These are phyloP conservation scores for Tenthredo distinguenda DNA, from an alignment of 2,888 invertebrate species.

Conservation along the genomic window DNA sequence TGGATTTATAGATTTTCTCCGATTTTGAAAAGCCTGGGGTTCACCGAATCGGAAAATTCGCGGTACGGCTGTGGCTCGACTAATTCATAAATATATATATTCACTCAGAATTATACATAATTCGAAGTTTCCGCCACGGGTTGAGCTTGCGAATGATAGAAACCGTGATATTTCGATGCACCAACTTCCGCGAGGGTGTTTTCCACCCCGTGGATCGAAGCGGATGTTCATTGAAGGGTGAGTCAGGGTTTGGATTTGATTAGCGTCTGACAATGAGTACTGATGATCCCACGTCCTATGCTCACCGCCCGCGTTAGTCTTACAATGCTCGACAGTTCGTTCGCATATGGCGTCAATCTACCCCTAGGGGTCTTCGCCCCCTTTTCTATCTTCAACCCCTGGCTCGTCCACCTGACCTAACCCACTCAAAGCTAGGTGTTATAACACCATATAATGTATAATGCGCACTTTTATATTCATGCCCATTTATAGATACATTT, in stretches of 20 bases:
- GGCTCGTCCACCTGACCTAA: constrained; percentile 28
- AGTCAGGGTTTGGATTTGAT: constrained; percentile 68
- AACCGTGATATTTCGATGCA: neutral
- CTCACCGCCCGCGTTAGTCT: neutral
- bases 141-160: neutral
- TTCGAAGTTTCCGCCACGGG: neutral
- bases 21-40: neutral
- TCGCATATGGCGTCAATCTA: constrained; percentile 39
- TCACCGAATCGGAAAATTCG: neutral
- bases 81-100: neutral
- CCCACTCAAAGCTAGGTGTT: constrained; percentile 30
- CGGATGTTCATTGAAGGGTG: constrained; percentile 62
- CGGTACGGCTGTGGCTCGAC: neutral
- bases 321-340: constrained; percentile 34
- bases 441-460: neutral
- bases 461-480: constrained; percentile 37
- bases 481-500: neutral
- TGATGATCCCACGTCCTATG: constrained; percentile 65
- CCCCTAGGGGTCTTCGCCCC: constrained; percentile 27
- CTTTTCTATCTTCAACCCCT: neutral
- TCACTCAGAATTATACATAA: neutral
- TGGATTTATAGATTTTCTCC: neutral
- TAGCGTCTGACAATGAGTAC: constrained; percentile 72
- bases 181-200: neutral
- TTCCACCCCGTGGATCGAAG: neutral